Percentiles rank a stretch among this genome's conserved stretches.
phyloP scores from a whole-genome alignment of 2,888 invertebrate species.

The Morinoia aosen region DNA sequence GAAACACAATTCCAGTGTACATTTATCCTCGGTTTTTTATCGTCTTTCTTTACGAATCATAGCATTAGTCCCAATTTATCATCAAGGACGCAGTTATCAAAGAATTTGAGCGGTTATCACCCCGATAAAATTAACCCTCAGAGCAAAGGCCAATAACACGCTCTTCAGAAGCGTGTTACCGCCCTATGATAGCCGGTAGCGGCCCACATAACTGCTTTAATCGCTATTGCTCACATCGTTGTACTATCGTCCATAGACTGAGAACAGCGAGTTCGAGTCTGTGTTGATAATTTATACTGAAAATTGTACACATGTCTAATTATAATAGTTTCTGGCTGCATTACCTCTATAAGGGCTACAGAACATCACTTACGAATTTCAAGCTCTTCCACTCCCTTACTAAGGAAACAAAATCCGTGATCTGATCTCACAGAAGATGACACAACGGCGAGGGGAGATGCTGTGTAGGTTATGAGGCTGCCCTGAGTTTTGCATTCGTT shows the following conservation, averaged over 20 bases:
- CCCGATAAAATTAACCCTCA: background rate
- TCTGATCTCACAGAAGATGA: no score
- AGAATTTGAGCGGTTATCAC: background rate
- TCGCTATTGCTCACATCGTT: background rate
- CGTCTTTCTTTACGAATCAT: background rate
- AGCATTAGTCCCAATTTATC: background rate
- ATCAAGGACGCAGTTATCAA: background rate
- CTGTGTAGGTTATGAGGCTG: no score
- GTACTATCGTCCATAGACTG: background rate
- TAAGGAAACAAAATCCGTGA: no score
- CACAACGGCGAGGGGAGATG: no score
- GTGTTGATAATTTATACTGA: no score
- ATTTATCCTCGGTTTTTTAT: background rate
- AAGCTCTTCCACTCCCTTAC: no score
- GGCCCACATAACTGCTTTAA: background rate
- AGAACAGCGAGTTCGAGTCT: no score
- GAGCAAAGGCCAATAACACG: background rate
- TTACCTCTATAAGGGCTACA: no score
- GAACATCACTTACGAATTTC: no score
- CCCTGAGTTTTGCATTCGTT: no score
- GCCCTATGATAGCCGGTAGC: background rate
- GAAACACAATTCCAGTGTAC: background rate
- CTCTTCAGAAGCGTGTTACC: background rate
- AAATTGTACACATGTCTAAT: no score
- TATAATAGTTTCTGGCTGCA: no score